Base-by-base conservation (phyloP, 2,888 invertebrate species). In the Coremacera marginata region DNA sequence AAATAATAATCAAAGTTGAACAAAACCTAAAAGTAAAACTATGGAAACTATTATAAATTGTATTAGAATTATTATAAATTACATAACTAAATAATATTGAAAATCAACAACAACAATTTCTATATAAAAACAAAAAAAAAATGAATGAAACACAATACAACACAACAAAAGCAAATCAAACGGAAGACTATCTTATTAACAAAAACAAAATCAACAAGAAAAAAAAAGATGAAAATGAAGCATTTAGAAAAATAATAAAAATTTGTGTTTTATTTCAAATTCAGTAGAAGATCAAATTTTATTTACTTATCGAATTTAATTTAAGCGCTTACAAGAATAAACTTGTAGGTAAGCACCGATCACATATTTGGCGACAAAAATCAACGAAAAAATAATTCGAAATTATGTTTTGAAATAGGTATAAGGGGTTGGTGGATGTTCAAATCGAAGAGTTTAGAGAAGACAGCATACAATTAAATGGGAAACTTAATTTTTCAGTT, bases 201-300 rank as follows among this genome's bases (percentile, higher is more conserved):
- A 72, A 16, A 72, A 60, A 60, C 44, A 68, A 51, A n/a, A 19
- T 31, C 5, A 22, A 70, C 52, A 70, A 19, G n/a, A 71, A 74
- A 74, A 37, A 3, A 62, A 25, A 72, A 62, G 22, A 37, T 25
- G 52, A 44, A 74, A 74, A 65, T 55, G 22, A 73, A 73, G 73
- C 37, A 74, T 74, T 74, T 74, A 74, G 74, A 67, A 74, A 74
- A 62, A 72, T 62, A 49, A 73, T 67, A 74, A 51, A 16, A 68
- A 63, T 52, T 14, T n/a, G 67, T 67, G 74, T 74, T 65, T 74
- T 55, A 55, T 67, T 74, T 65, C 22, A 34, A 37, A 34, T 63
- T 55, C 14, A 44, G 14, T 14, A 14, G 44, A 44, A 44, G 14
- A 44, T 8, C 1, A 37, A 37, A 37, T 31, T 31, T 31, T 31